Evolutionary conservation across 2,113 vertebrate species (phyloP).

Genomic region (Chascanopsetta lugubris): DNA sequence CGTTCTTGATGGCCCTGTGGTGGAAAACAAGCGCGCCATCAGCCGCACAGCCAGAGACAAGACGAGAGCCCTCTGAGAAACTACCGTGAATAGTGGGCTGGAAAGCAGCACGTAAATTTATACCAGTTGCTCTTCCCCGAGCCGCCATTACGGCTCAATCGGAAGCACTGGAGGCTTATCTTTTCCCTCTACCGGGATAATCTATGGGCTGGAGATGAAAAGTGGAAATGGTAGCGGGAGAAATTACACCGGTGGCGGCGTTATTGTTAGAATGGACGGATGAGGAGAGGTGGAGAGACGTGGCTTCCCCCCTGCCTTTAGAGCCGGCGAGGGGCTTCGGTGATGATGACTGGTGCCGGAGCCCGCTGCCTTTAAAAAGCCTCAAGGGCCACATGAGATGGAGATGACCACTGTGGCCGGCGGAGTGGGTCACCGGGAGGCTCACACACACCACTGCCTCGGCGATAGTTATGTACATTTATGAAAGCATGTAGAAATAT

Average conservation of each 20-base stretch:
- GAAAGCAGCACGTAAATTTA: conserved; percentile 32
- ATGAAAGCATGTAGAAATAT: conserved; percentile 36
- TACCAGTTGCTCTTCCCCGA: conserved; percentile 31
- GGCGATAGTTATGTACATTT: conserved; percentile 17
- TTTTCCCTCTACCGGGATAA: conserved; percentile 9
- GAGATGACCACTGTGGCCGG: conserved; percentile 28
- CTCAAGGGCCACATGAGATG: conserved; percentile 35
- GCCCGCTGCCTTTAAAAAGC: conserved; percentile 34
- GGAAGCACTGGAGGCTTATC: conserved; percentile 25
- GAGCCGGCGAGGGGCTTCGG: conserved; percentile 29
- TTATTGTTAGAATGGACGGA: conserved; percentile 15
- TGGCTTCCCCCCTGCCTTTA: conserved; percentile 17
- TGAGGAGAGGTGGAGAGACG: conserved; percentile 26
- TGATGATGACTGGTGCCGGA: conserved; percentile 22
- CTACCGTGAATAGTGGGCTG: conserved; percentile 18
- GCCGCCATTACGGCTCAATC: conserved; percentile 35
- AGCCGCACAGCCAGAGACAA: conserved; percentile 25
- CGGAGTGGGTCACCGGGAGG: conserved; percentile 35
- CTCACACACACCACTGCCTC: conserved; percentile 9
- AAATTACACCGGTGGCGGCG: conserved; percentile 22
- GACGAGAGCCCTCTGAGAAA: conserved; percentile 34
- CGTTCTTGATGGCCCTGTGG: conserved; percentile 95
- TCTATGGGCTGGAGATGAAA: conserved; percentile 32
- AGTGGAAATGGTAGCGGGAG: conserved; percentile 14
- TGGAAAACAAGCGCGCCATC: conserved; percentile 31